phyloP scores from a whole-genome alignment of 1,140 invertebrate genomes.

The Bombus pyrosoma region DNA sequence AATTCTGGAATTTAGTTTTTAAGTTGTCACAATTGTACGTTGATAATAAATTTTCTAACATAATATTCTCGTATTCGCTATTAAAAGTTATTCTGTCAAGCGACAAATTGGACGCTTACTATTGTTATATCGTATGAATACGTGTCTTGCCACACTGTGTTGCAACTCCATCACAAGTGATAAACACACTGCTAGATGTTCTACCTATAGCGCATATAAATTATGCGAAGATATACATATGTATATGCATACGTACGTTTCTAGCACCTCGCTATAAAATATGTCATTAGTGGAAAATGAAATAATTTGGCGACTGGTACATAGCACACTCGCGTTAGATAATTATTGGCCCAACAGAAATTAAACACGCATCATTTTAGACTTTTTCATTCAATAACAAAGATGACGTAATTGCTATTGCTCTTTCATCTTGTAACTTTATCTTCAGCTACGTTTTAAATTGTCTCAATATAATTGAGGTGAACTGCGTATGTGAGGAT shows the following conservation, averaged over 20 bases:
- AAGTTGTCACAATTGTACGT: too few relatives aligned
- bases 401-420: too few relatives aligned
- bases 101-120: neutral
- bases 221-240: neutral
- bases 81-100: slow-evolving; percentile 12
- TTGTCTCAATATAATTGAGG: too few relatives aligned
- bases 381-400: too few relatives aligned
- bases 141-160: neutral
- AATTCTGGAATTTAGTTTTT: neutral
- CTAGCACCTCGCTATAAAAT: neutral
- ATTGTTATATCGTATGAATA: neutral
- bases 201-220: neutral
- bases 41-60: neutral
- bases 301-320: neutral
- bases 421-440: too few relatives aligned
- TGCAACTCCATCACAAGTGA: neutral
- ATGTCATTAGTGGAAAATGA: neutral
- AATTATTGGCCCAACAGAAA: too few relatives aligned
- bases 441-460: too few relatives aligned
- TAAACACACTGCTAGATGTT: neutral
- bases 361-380: too few relatives aligned
- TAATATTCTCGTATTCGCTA: neutral
- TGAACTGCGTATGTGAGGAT: too few relatives aligned
- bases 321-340: too few relatives aligned
- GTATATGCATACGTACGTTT: neutral